Base-by-base conservation (phyloP, 2,797 vertebrate species). In the Petrocephalus sullivani region DNA sequence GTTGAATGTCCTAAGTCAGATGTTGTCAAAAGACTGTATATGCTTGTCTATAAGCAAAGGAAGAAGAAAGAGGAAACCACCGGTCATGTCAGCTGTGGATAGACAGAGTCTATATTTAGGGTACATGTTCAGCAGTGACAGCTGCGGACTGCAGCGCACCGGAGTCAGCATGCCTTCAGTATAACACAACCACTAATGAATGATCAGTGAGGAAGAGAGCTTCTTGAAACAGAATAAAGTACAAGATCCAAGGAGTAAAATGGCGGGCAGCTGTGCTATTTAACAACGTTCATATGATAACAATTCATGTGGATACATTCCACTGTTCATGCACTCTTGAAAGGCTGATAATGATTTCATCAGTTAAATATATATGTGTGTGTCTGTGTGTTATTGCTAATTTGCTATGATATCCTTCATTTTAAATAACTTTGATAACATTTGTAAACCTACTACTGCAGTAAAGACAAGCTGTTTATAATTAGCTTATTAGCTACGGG, bases 61-160 rank as follows among this genome's bases (percentile, higher is more conserved):
- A 57, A 78, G n/a, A 14, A n/a, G 28, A 54, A 41, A 33, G 60
- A 58, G 33, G 23, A 57, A 4, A 16, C 85, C 56, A 86, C 28
- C n/a, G 53, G 87, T 51, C 57, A 56, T 19, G 3, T 19, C 21
- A 28, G 75, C 87, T 81, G 37, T 3, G 28, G 28, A 51, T 3
- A 75, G 21, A 14, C 41, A 37, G 87, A 71, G 58, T 78, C 87
- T 87, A 87, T 87, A 75, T 87, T 78, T 87, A 51, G 64, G 87
- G 49, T n/a, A 49, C 14, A 56, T 21, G 16, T 61, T 83, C 21
- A 49, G 49, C 58, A 28, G 57, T 85, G 60, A 85, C 81, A 88
- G 60, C 81, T 85, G 81, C 8, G 49, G 58, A 37, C 46, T 19
- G 46, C 16, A 58, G 56, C 6, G 14, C 41, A 41, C 87, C 84